Evolutionary conservation across 1,140 invertebrate genomes (phyloP).

Genomic region (Neelides sp.): DNA sequence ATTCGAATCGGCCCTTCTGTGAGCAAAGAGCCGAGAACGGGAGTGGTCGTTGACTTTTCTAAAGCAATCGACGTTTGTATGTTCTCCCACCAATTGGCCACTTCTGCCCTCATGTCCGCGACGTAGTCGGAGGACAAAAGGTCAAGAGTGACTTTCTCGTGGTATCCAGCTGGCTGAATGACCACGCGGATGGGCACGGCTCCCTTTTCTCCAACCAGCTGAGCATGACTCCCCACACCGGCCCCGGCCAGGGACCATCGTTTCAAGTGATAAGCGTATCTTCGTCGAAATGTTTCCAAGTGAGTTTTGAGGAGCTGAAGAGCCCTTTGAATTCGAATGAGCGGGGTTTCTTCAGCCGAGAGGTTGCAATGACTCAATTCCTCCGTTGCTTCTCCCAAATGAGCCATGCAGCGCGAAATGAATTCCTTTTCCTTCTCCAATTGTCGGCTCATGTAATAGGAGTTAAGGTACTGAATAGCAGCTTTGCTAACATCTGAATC

Average conservation of each 20-base stretch:
- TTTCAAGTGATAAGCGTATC: constrained; percentile 67
- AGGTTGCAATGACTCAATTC: constrained; percentile 44
- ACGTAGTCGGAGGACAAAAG: constrained; percentile 69
- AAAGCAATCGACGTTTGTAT: constrained; percentile 36
- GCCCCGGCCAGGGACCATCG: constrained; percentile 69
- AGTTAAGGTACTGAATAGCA: constrained; percentile 83
- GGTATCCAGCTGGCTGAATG: constrained; percentile 71
- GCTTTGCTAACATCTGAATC: constrained; percentile 75
- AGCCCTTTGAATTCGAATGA: constrained; percentile 79
- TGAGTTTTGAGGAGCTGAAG: constrained; percentile 76
- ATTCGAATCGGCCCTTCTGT: constrained; percentile 75
- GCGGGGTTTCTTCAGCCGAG: constrained; percentile 56
- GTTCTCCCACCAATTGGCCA: constrained; percentile 81
- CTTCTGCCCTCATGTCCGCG: constrained; percentile 79
- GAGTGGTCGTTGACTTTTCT: constrained; percentile 30
- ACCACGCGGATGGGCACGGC: constrained; percentile 53
- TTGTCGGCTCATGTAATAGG: constrained; percentile 80
- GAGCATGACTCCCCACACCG: constrained; percentile 55
- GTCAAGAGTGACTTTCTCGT: constrained; percentile 60
- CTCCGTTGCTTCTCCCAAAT: constrained; percentile 63
- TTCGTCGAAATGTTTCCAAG: constrained; percentile 75
- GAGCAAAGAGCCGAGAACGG: constrained; percentile 47
- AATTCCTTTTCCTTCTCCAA: constrained; percentile 83
- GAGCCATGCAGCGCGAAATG: constrained; percentile 78
- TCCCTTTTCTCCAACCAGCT: constrained; percentile 44